Base-by-base conservation (phyloP, 2,113 vertebrate species). In the Callopanchax toddi region DNA sequence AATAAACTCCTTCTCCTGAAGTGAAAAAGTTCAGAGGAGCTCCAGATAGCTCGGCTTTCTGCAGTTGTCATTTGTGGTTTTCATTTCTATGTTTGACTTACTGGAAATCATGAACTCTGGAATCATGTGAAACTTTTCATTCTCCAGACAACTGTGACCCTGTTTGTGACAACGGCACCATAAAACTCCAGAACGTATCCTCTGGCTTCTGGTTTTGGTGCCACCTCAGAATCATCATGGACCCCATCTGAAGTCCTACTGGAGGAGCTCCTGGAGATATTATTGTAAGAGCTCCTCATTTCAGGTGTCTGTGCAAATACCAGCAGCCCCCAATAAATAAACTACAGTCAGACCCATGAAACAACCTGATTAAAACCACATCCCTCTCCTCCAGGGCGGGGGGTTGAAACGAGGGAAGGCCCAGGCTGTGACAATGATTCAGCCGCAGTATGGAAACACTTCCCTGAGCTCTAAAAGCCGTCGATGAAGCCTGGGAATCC, bases 41-140 rank as follows among this genome's bases (percentile, higher is more conserved):
- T 21, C 15, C 4, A 13, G n/a, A 42, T 34, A 58, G 16, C 25
- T 22, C 23, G 40, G 8, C 20, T 52, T 15, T 21, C 74, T 70
- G 82, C 65, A 8, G 71, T 74, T 66, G 69, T 77, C 71, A 76
- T 82, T 60, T 81, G 75, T 21, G 80, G 82, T 81, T 79, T 66
- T 29, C 54, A 29, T 67, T 20, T 81, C 74, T 81, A 57, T 81
- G 66, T 83, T 83, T 79, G 78, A 61, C 82, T 58, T 4, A 22
- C 66, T 61, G 69, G 68, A 70, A 77, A 77, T 77, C 75, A 77
- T 69, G 75, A 79, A 67, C 85, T 60, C 69, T 60, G 20, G 55
- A 74, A 76, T 75, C 49, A 49, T 1, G 11, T 13, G 1, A 50
- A n/a, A n/a, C n/a, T n/a, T n/a, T n/a, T n/a, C n/a, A n/a, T n/a